phyloP scores from a whole-genome alignment of 30 jellyfish, hydroid and myxozoan genomes.

The Chironex yamaguchii region DNA sequence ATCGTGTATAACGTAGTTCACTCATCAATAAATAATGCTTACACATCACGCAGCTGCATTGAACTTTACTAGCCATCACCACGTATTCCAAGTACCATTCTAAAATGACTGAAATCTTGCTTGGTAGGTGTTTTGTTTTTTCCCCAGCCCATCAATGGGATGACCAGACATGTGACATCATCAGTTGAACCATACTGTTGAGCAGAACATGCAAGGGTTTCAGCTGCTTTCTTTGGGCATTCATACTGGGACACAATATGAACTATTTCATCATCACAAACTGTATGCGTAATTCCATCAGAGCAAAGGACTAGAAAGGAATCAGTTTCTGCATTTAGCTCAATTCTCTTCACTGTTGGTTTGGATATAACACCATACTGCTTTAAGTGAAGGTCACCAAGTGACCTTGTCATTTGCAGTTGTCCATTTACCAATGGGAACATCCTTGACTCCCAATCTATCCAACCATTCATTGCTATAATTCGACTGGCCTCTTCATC shows the following conservation, averaged over 20 bases:
- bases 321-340: slow-evolving; percentile 57
- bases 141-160: slow-evolving; percentile 75
- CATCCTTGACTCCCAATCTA: slow-evolving; percentile 88
- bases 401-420: slow-evolving; percentile 87
- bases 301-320: slow-evolving; percentile 76
- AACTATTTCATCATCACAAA: slow-evolving; percentile 76
- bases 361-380: slow-evolving; percentile 65
- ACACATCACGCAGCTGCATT: no score
- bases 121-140: background rate
- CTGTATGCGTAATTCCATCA: slow-evolving; percentile 88
- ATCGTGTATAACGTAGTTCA: no score
- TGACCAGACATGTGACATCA: slow-evolving; percentile 89
- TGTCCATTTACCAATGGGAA: slow-evolving; percentile 84
- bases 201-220: slow-evolving; percentile 81
- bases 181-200: slow-evolving; percentile 93
- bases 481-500: slow-evolving; percentile 76
- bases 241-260: slow-evolving; percentile 62
- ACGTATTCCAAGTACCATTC: background rate
- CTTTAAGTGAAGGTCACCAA: slow-evolving; percentile 74
- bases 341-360: slow-evolving; percentile 43
- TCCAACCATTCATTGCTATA: slow-evolving; percentile 85
- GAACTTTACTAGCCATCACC: background rate
- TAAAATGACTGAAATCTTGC: background rate
- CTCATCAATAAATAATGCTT: no score
- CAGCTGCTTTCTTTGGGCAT: slow-evolving; percentile 76